Evolutionary conservation across 2,888 invertebrate genomes (phyloP).

Genomic region (Sphecodes monilicornis): DNA sequence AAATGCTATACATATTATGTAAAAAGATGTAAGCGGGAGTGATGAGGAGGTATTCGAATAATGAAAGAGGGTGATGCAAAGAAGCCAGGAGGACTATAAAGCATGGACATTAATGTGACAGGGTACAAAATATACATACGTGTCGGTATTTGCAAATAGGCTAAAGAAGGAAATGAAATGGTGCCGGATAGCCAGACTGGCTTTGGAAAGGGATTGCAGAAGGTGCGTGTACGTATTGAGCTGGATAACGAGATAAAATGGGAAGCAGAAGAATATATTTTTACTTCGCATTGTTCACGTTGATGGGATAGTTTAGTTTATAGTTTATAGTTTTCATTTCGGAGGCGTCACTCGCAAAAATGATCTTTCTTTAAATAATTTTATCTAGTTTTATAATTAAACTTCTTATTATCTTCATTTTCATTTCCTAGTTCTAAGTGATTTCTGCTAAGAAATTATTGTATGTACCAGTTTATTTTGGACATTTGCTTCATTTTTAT

Average conservation of each 20-base stretch:
- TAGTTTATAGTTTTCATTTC: not conserved
- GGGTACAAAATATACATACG: not conserved
- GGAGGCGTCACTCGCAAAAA: not conserved
- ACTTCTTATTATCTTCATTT: no score
- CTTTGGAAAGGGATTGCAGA: not conserved
- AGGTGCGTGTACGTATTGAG: not conserved
- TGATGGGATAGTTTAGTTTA: no score
- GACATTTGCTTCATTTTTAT: no score
- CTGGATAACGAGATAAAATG: not conserved
- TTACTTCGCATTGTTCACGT: not conserved
- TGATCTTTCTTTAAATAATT: not conserved
- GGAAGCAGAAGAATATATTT: not conserved
- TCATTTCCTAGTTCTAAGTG: no score
- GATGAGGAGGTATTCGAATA: not conserved
- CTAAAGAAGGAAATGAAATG: constrained; percentile 2
- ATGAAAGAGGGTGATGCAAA: not conserved
- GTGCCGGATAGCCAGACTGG: not conserved
- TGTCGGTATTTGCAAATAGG: not conserved
- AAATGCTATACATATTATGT: not conserved
- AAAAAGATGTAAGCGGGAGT: not conserved
- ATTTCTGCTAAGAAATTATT: no score
- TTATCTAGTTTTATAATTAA: not conserved
- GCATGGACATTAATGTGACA: not conserved
- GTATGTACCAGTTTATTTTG: no score
- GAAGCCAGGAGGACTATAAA: not conserved